Percentiles rank a stretch among this genome's conserved stretches.
phyloP scores from a whole-genome alignment of 2,888 invertebrate genomes.

The Punctoribates punctum region DNA sequence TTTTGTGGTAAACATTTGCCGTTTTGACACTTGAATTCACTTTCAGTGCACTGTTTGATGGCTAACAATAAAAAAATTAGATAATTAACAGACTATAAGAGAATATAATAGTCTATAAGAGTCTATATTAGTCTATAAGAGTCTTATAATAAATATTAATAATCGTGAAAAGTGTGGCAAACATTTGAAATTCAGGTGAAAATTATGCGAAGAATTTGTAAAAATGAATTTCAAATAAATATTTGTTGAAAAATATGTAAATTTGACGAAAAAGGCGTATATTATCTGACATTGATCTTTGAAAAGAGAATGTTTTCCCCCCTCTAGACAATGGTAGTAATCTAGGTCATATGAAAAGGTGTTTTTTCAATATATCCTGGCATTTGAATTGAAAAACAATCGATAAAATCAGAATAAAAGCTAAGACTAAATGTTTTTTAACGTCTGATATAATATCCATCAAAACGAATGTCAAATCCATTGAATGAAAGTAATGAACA shows the following conservation, averaged over 20 bases:
- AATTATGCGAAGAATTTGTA: too few relatives aligned
- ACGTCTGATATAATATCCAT: background rate
- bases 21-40: conserved; percentile 46
- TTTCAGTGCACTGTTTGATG: conserved; percentile 45
- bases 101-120: too few relatives aligned
- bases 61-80: conserved; percentile 26
- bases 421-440: background rate
- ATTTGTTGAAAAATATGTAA: conserved; percentile 1
- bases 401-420: background rate
- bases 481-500: background rate
- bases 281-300: background rate
- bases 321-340: too few relatives aligned
- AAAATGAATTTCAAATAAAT: background rate
- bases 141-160: conserved; percentile 16
- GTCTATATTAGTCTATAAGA: too few relatives aligned
- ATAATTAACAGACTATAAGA: too few relatives aligned
- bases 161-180: too few relatives aligned
- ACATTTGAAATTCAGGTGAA: too few relatives aligned
- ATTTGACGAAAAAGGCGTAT: background rate
- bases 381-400: background rate
- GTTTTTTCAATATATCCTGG: too few relatives aligned
- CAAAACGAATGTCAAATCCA: background rate
- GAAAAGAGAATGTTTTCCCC: background rate
- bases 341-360: too few relatives aligned
- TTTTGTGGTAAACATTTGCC: conserved; percentile 47